Percentiles rank a stretch among this genome's conserved stretches.
These are phyloP conservation scores for Pseudochirops cupreus DNA, from an alignment of 2,797 vertebrate species.

Conservation along the genomic window DNA sequence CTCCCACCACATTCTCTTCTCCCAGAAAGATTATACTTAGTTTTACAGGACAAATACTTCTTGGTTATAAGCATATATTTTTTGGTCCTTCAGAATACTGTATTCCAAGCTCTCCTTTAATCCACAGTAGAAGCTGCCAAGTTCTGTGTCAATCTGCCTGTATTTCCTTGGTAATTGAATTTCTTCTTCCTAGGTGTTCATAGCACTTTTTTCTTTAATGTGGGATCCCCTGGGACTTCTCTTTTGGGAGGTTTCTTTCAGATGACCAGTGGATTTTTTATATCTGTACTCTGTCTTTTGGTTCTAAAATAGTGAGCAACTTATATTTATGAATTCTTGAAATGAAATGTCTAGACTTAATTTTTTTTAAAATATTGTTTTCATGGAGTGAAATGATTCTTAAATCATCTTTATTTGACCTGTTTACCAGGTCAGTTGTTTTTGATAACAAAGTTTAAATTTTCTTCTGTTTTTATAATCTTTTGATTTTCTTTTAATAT, in stretches of 20 bases:
- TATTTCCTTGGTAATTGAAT: not conserved
- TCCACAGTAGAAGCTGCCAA: not conserved
- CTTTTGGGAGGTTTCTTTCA: not conserved
- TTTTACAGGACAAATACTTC: not conserved
- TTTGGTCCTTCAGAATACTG: not conserved
- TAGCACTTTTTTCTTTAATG: not conserved
- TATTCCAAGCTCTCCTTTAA: not conserved
- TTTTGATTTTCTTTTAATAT: too few species aligned
- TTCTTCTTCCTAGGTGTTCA: not conserved
- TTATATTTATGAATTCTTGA: not conserved
- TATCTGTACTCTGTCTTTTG: not conserved
- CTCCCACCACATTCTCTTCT: not conserved
- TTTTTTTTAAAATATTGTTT: not conserved
- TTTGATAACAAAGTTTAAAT: too few species aligned
- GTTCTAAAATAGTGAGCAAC: not conserved
- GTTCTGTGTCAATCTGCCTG: not conserved
- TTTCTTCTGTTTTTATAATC: too few species aligned
- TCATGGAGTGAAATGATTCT: not conserved
- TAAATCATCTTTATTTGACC: not conserved
- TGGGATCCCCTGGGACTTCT: not conserved
- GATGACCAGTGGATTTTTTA: not conserved
- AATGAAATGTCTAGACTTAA: too few species aligned
- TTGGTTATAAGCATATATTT: not conserved
- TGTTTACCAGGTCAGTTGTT: not conserved
- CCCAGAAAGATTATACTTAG: not conserved